These are phyloP conservation scores for Tapirus terrestris DNA, from an alignment of 2,113 vertebrate genomes.

Conservation along the genomic window DNA sequence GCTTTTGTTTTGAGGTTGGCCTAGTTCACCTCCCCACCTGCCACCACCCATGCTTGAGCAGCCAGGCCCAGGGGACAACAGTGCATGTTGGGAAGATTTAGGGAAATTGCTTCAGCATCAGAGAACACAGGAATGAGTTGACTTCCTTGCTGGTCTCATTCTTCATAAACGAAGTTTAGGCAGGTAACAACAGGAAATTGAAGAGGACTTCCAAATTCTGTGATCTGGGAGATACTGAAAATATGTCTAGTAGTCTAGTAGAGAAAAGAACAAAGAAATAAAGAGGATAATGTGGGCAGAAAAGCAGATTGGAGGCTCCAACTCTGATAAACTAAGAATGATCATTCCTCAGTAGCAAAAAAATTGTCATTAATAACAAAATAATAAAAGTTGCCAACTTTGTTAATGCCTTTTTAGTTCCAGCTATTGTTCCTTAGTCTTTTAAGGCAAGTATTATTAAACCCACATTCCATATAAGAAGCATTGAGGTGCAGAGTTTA, in stretches of 20 bases:
- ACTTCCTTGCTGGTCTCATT: not conserved
- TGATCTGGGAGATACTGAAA: not conserved
- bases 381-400: not conserved
- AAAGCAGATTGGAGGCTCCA: not conserved
- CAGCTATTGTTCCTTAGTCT: not conserved
- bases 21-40: rapidly evolving
- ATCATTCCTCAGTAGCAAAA: not conserved
- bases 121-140: rapidly evolving
- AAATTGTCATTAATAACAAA: not conserved
- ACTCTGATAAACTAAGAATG: not conserved
- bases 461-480: not conserved
- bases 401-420: not conserved
- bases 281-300: not conserved
- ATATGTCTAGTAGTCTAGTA: rapidly evolving
- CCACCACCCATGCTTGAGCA: rapidly evolving
- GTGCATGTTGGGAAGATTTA: not conserved
- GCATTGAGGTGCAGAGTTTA: not conserved
- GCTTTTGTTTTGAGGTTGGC: not conserved
- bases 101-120: not conserved
- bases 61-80: not conserved
- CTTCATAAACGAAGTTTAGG: not conserved
- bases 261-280: not conserved
- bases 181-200: not conserved
- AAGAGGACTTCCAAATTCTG: not conserved
- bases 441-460: not conserved